Evolutionary conservation across 2,888 invertebrate genomes (phyloP).

Genomic region (Epiblema foenella): DNA sequence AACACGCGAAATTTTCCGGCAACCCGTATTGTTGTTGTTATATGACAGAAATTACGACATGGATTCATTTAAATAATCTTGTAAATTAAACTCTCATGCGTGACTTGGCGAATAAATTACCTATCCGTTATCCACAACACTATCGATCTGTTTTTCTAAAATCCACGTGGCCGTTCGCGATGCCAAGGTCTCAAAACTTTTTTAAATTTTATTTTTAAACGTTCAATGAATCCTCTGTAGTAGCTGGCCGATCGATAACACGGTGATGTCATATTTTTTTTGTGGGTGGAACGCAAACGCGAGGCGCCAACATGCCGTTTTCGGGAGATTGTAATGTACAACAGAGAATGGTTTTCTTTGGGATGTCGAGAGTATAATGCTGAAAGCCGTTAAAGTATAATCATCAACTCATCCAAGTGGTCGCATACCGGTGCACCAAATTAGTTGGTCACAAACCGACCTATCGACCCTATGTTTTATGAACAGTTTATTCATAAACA

Average conservation of each 20-base stretch:
- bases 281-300: constrained; percentile 10
- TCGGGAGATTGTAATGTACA: constrained; percentile 5
- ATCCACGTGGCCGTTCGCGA: constrained; percentile 19
- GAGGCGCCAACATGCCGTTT: constrained; percentile 15
- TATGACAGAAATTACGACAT: neutral
- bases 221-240: constrained; percentile 26
- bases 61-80: constrained; percentile 1
- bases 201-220: constrained; percentile 26
- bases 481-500: no score
- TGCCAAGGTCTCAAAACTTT: constrained; percentile 27
- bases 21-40: neutral
- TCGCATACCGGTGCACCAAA: no score
- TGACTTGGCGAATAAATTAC: neutral
- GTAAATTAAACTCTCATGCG: constrained; percentile 4
- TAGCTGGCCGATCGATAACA: constrained; percentile 22
- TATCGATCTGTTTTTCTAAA: neutral
- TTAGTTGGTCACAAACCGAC: no score
- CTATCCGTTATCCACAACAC: neutral
- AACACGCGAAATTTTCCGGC: neutral
- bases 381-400: neutral
- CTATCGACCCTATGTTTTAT: no score
- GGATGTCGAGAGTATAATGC: neutral
- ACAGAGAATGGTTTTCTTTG: neutral
- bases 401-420: no score
- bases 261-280: constrained; percentile 30